These are phyloP conservation scores for Octopus bimaculoides DNA, from an alignment of 1,140 invertebrate species.

Conservation along the genomic window DNA sequence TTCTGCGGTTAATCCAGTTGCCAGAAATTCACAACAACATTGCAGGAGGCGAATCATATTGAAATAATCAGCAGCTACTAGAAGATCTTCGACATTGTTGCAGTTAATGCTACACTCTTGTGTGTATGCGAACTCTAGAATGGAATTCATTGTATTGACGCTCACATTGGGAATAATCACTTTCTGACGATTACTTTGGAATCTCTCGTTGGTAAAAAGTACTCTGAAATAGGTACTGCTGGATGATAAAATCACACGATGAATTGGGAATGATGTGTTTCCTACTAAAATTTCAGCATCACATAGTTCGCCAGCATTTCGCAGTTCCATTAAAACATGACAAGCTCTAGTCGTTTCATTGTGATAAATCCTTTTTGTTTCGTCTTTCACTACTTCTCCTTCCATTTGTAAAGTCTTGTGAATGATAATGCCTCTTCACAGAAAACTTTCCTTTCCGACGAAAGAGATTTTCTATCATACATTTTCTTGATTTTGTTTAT, in stretches of 20 bases:
- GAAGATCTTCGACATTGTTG: constrained; percentile 74
- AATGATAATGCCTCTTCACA: too few relatives aligned
- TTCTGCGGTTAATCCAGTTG: constrained; percentile 64
- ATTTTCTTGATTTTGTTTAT: too few relatives aligned
- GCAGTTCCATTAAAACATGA: constrained; percentile 33
- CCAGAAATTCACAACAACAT: constrained; percentile 74
- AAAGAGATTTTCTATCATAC: too few relatives aligned
- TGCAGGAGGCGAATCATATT: constrained; percentile 74
- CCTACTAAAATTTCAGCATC: constrained; percentile 78
- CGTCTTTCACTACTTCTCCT: too few relatives aligned
- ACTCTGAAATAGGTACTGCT: constrained; percentile 47
- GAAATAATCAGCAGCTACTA: constrained; percentile 69
- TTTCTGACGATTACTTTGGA: constrained; percentile 65
- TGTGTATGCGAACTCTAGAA: constrained; percentile 81
- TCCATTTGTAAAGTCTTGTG: too few relatives aligned
- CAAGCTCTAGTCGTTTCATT: constrained; percentile 19
- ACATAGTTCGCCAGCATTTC: constrained; percentile 74
- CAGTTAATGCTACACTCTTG: constrained; percentile 70
- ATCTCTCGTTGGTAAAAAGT: constrained; percentile 42
- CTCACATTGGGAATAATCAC: constrained; percentile 73
- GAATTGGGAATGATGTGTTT: constrained; percentile 75
- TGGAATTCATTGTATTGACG: constrained; percentile 69
- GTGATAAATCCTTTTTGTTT: too few relatives aligned
- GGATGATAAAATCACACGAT: constrained; percentile 80
- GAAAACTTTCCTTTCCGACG: too few relatives aligned